phyloP scores from a whole-genome alignment of 2,888 invertebrate genomes.

The Shargacucullia verbasci region DNA sequence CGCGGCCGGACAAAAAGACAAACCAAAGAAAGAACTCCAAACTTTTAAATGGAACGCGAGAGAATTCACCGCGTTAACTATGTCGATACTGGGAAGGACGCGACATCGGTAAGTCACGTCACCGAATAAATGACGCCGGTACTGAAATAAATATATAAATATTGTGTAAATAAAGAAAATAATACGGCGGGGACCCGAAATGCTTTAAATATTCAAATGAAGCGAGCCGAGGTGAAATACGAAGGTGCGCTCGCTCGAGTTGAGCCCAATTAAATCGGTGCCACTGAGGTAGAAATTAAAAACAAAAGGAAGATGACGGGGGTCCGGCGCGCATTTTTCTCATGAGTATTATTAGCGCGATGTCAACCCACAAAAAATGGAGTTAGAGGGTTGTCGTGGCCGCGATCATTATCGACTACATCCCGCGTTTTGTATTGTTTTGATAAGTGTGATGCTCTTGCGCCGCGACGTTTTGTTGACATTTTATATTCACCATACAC shows the following conservation, averaged over 20 bases:
- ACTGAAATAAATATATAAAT: conserved; percentile 88
- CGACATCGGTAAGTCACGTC: conserved; percentile 88
- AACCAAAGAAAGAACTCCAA: conserved; percentile 80
- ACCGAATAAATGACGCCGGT: conserved; percentile 86
- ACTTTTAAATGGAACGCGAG: conserved; percentile 87
- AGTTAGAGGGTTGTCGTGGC: conserved; percentile 84
- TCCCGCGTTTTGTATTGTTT: conserved; percentile 88
- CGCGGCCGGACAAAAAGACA: conserved; percentile 78
- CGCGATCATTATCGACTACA: conserved; percentile 86
- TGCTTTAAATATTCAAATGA: conserved; percentile 89
- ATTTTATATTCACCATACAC: conserved; percentile 78
- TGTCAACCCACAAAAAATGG: conserved; percentile 88
- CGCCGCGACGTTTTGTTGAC: conserved; percentile 80
- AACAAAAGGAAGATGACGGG: conserved; percentile 88
- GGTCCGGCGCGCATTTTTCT: conserved; percentile 87
- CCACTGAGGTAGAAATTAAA: conserved; percentile 90
- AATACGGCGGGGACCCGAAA: conserved; percentile 84
- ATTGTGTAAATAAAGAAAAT: conserved; percentile 88
- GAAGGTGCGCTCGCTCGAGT: conserved; percentile 87
- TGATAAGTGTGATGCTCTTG: conserved; percentile 83
- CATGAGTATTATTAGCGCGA: conserved; percentile 89
- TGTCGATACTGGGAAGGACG: conserved; percentile 88
- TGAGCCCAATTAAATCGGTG: conserved; percentile 89
- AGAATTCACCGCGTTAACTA: conserved; percentile 87
- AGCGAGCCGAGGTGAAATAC: conserved; percentile 88